Evolutionary conservation across 2,888 invertebrate genomes (phyloP), one percentile per base, ranked within the genome.

Genomic region (Dascillus cervinus): DNA sequence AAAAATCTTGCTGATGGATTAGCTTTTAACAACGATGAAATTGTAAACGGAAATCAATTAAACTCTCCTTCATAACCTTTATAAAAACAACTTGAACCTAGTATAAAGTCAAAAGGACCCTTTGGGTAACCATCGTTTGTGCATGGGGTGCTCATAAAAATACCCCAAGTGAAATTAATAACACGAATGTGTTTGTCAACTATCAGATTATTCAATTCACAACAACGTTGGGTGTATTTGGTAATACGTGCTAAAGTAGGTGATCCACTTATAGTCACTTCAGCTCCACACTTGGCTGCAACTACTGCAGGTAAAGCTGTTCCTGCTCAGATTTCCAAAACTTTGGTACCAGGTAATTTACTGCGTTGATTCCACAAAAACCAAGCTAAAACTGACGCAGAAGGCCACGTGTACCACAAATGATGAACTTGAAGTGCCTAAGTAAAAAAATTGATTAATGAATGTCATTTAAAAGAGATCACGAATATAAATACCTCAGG

Each of bases 381-480:
- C 82, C 92, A 91, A 15, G 92, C 91, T 8, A 96, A 68, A 10
- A 95, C 79, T 5, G 90, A 89, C 28, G 95, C 90, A 46, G 86
- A 86, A 0, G 94, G 92, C 96, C 95, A 96, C 50, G 90, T 89
- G 71, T 94, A 92, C 66, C 90, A 88, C 30, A 90, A 92, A 69
- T 94, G 95, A 47, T 83, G 85, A 8, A 85, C 84, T 60, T 88
- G 83, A 20, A 87, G 65, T 38, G 86, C 70, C 82, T 89, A 60
- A 23, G 69, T 17, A 17, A 17, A 17, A 8, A 17, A 17, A 17
- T 6, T 17, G 9, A 9, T 4, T 10, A n/a, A n/a, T n/a, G n/a
- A 9, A 10, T 4, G 4, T 6, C 22, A n/a, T 24, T 24, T 24
- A 24, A 24, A 11, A n/a, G n/a, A n/a, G n/a, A n/a, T n/a, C n/a